These are phyloP conservation scores for Leptestheria dahalacensis DNA, from an alignment of 1,140 invertebrate species.

Conservation along the genomic window DNA sequence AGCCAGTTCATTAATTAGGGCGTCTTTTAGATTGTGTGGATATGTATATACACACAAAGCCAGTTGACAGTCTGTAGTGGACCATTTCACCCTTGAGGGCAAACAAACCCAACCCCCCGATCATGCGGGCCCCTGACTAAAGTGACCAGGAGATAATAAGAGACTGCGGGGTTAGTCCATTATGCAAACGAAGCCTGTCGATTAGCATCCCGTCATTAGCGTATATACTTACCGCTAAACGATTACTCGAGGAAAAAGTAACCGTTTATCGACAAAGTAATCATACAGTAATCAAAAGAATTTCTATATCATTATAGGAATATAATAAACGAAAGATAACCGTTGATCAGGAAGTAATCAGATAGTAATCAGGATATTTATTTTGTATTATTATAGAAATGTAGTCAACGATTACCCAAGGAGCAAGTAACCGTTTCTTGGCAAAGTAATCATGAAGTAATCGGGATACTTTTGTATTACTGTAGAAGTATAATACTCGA, in stretches of 20 bases:
- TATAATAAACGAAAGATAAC: too few species aligned
- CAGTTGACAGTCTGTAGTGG: not conserved
- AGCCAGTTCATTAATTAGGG: not conserved
- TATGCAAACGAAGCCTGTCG: not conserved
- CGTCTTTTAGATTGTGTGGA: not conserved
- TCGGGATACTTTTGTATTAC: too few species aligned
- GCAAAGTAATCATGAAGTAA: too few species aligned
- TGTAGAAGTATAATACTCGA: too few species aligned
- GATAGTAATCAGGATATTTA: too few species aligned
- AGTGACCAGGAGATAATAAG: not conserved
- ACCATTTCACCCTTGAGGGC: not conserved
- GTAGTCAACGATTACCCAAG: too few species aligned
- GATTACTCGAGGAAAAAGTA: not conserved
- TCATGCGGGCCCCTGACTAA: not conserved
- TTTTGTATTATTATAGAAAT: too few species aligned
- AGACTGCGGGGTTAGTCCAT: not conserved
- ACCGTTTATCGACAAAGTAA: not conserved
- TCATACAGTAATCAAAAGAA: too few species aligned
- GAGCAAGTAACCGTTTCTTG: too few species aligned
- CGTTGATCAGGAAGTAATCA: too few species aligned
- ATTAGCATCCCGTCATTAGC: not conserved
- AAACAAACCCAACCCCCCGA: not conserved
- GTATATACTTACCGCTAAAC: not conserved
- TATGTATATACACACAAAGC: not conserved
- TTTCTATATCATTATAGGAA: too few species aligned